A percentile compares a stretch with the other conserved stretches of the same genome.
Conservation (phyloP, 2,888 invertebrate species). For the Physocephala rufipes region DNA sequence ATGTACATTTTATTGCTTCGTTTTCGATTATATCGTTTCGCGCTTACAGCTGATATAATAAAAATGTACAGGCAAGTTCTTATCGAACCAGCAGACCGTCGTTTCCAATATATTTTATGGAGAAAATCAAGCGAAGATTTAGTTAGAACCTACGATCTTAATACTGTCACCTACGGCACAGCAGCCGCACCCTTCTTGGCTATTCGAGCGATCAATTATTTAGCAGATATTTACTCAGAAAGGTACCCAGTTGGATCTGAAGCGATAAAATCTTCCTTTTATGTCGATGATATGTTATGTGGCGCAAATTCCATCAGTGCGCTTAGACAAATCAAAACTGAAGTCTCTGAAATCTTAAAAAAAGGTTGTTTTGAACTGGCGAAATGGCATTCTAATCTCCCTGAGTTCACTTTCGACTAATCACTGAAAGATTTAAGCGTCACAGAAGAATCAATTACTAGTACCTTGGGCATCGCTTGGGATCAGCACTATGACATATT, state of each 20-base stretch:
- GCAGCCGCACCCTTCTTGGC: constrained; percentile 40
- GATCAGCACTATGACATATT: constrained; percentile 18
- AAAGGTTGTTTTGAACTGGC: constrained; percentile 14
- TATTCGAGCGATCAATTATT: constrained; percentile 35
- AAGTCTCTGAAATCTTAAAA: neutral
- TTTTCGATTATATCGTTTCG: constrained; percentile 39
- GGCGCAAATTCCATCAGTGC: constrained; percentile 31
- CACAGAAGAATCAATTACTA: too few species aligned
- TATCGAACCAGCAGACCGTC: constrained; percentile 29
- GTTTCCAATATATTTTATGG: constrained; percentile 43
- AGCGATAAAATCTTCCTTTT: constrained; percentile 34
- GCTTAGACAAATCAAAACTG: neutral
- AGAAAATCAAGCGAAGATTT: constrained; percentile 32
- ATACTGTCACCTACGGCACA: constrained; percentile 42
- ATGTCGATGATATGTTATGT: constrained; percentile 43
- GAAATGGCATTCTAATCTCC: constrained; percentile 33
- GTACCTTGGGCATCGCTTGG: constrained; percentile 32
- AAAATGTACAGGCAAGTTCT: constrained; percentile 36
- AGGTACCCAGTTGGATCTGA: constrained; percentile 36
- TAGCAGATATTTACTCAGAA: constrained; percentile 36
- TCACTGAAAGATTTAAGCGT: too few species aligned
- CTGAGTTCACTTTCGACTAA: too few species aligned
- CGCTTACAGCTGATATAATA: constrained; percentile 39
- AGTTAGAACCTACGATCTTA: constrained; percentile 39
- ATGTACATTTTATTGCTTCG: constrained; percentile 28